phyloP scores from a whole-genome alignment of 2,797 vertebrate genomes.

The Oreochromis mossambicus region DNA sequence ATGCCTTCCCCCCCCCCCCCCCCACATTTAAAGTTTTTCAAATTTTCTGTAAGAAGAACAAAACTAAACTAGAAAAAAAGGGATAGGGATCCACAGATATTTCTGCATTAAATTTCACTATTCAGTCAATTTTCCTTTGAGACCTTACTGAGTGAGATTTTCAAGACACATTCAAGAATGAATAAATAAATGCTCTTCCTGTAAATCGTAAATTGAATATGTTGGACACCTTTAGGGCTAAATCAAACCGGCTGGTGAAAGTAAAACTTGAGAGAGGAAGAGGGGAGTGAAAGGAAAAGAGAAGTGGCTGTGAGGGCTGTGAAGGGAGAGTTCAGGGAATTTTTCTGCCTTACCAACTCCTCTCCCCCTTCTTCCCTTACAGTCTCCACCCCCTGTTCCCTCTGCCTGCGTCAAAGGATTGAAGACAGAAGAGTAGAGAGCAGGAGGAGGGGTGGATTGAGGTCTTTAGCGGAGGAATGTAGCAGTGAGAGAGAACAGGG shows the following conservation, averaged over 20 bases:
- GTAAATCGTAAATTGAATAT: not conserved
- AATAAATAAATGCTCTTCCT: not conserved
- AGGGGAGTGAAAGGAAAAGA: constrained; percentile 39
- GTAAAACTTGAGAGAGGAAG: constrained; percentile 45
- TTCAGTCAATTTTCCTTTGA: not conserved
- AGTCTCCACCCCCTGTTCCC: constrained; percentile 30
- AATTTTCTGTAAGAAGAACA: not conserved
- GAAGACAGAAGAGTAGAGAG: constrained; percentile 32
- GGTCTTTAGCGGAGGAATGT: constrained; percentile 70
- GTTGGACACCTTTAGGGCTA: not conserved
- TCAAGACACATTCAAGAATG: not conserved
- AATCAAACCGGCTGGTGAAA: constrained; percentile 37
- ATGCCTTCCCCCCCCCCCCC: rapidly evolving
- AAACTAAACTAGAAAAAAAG: not conserved
- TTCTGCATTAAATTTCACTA: not conserved
- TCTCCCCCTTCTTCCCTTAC: not conserved
- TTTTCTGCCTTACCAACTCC: constrained; percentile 31
- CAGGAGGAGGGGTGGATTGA: constrained; percentile 25
- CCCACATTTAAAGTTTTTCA: not conserved
- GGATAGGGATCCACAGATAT: not conserved
- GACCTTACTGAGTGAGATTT: not conserved
- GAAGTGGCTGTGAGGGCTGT: constrained; percentile 19
- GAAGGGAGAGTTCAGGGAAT: constrained; percentile 49
- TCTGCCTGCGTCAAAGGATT: constrained; percentile 58
- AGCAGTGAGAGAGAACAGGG: constrained; percentile 64